phyloP scores from a whole-genome alignment of 2,888 invertebrate genomes.

The Mythimna pallens region DNA sequence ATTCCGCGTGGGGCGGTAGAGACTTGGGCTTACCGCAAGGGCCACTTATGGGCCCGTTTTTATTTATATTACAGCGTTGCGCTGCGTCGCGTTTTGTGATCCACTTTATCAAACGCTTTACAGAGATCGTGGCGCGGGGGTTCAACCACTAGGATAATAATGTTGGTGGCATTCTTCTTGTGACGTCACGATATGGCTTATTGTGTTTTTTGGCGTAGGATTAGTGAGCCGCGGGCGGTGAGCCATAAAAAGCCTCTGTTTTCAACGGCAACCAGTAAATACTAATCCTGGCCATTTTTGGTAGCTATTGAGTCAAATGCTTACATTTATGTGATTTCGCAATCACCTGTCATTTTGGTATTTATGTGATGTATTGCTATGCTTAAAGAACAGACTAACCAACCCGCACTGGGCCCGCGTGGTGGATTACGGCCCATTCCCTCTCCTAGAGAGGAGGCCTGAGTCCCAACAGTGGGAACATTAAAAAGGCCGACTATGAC shows the following conservation, averaged over 20 bases:
- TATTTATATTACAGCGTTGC: conserved; percentile 87
- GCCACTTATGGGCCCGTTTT: conserved; percentile 86
- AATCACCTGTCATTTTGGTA: conserved; percentile 39
- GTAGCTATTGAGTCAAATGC: conserved; percentile 73
- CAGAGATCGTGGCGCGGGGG: conserved; percentile 84
- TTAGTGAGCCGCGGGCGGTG: conserved; percentile 82
- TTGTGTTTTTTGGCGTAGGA: conserved; percentile 87
- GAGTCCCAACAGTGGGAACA: too few relatives aligned
- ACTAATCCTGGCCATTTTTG: conserved; percentile 76
- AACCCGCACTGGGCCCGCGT: too few relatives aligned
- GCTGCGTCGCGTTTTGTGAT: conserved; percentile 87
- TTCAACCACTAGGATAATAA: conserved; percentile 87
- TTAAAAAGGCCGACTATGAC: too few relatives aligned
- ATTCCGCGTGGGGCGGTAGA: conserved; percentile 68
- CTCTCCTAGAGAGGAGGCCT: too few relatives aligned
- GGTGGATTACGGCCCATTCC: too few relatives aligned
- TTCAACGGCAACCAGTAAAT: conserved; percentile 73
- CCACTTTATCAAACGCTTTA: conserved; percentile 90
- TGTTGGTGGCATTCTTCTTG: conserved; percentile 81
- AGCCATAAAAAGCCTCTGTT: conserved; percentile 83
- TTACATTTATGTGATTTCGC: conserved; percentile 66
- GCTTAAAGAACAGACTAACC: too few relatives aligned
- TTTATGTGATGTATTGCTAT: conserved; percentile 43
- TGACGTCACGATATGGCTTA: conserved; percentile 81
- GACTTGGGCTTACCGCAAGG: conserved; percentile 86